Evolutionary conservation across 35 echinoderm and acorn worm species (phyloP).

Genomic region (Lytechinus variegatus): DNA sequence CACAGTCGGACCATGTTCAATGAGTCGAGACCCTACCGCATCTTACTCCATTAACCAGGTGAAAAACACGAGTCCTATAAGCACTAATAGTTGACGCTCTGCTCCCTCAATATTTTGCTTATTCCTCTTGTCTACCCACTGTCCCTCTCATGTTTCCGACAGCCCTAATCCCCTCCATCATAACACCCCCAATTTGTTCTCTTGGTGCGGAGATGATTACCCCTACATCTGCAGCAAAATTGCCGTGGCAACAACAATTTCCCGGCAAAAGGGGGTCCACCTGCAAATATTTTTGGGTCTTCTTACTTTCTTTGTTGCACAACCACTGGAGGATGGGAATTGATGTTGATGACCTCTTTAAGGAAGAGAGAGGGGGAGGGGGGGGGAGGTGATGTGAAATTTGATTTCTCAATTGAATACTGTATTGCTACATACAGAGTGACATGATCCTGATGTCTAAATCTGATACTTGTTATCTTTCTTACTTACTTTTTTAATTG

Average conservation of each 20-base stretch:
- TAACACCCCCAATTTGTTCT: background rate
- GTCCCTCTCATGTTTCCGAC: conserved; percentile 34
- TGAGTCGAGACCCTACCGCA: conserved; percentile 10
- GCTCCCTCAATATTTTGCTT: background rate
- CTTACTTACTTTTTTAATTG: too few species aligned
- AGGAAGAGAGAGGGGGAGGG: background rate
- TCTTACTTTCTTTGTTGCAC: background rate
- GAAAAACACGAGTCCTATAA: background rate
- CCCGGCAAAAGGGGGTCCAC: background rate
- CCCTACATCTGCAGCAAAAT: conserved; percentile 39
- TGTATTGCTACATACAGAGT: too few species aligned
- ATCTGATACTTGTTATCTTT: too few species aligned
- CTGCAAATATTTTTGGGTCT: conserved; percentile 27
- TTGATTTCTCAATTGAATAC: background rate
- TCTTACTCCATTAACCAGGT: background rate
- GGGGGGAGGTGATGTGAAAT: background rate
- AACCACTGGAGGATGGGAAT: background rate
- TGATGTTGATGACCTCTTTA: background rate
- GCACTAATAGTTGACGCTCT: conserved; percentile 33
- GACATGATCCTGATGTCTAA: too few species aligned
- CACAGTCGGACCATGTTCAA: background rate
- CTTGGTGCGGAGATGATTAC: conserved; percentile 36
- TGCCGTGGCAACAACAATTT: conserved; percentile 49
- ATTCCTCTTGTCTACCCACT: background rate
- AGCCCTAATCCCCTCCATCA: conserved; percentile 47